Base-by-base conservation (phyloP, 2,113 vertebrate species). In the Felis chaus region DNA sequence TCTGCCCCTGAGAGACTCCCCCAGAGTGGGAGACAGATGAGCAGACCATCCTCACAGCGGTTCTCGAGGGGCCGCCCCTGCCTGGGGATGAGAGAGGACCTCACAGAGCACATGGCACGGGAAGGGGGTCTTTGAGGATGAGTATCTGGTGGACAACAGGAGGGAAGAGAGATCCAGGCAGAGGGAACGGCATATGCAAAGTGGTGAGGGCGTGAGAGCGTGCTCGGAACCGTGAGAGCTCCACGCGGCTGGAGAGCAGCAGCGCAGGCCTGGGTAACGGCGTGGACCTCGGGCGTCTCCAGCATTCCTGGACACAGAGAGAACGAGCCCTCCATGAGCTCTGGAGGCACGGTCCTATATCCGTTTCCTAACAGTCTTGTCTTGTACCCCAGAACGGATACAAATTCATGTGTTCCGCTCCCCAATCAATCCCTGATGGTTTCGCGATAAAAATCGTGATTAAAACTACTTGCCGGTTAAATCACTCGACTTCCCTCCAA, bases 391-490 rank as follows among this genome's bases (percentile, higher is more conserved):
- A 18, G 55, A 68, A 92, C 57, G 55, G 39, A 41, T 6, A 63
- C 8, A 21, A 33, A 55, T 63, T 5, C 31, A 8, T 27, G 31
- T 1, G 14, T 83, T 79, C 18, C 25, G 33, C 11, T 31, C n/a
- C 21, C 88, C 33, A 68, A 15, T 92, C 80, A 78, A 66, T 50
- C 18, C 23, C 81, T 11, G 19, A 19, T n/a, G 25, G 21, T 36
- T 92, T 86, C 21, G 27, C 48, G 89, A 76, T 66, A 95, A 79
- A 92, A 84, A 66, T 13, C 39, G 33, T 61, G 25, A 31, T 45
- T 57, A 74, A 73, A 88, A 73, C 41, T 45, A 61, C 19, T 76
- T 81, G 57, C 19, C 73, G n/a, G 14, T 50, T 69, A 63, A 91
- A 53, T 73, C n/a, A n/a, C 10, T 68, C 65, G 23, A 55, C n/a